Percentiles rank a stretch among this genome's conserved stretches.
phyloP scores from a whole-genome alignment of 1,140 invertebrate genomes.

The Ceratosolen solmsi region DNA sequence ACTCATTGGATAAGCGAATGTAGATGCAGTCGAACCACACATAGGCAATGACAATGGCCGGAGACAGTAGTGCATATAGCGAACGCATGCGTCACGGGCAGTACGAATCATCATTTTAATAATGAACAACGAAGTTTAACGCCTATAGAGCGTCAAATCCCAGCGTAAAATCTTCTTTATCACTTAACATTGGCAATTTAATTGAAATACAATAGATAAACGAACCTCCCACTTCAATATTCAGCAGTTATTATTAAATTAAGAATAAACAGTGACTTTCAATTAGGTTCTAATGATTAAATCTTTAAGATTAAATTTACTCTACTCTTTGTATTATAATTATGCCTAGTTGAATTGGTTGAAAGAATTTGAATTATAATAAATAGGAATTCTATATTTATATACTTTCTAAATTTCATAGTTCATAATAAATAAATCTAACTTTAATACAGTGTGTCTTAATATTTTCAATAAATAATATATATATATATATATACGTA shows the following conservation, averaged over 20 bases:
- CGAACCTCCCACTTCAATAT: too few relatives aligned
- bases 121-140: slow-evolving; percentile 45
- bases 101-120: slow-evolving; percentile 53
- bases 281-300: neutral
- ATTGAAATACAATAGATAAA: too few relatives aligned
- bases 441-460: neutral
- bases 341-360: neutral
- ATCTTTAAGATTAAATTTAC: neutral
- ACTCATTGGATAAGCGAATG: neutral
- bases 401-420: neutral
- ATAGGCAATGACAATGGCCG: slow-evolving; percentile 33
- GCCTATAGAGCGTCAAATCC: slow-evolving; percentile 25
- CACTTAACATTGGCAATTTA: neutral
- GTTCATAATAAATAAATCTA: neutral
- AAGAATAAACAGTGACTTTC: neutral
- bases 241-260: neutral
- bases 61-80: slow-evolving; percentile 55
- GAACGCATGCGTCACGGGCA: slow-evolving; percentile 53
- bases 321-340: neutral
- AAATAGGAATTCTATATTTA: neutral
- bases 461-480: neutral
- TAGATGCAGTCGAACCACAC: neutral
- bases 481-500: too few relatives aligned
- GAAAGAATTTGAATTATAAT: neutral
- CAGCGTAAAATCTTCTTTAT: too few relatives aligned